These are phyloP conservation scores for Lithophane leautieri DNA, from an alignment of 2,888 invertebrate genomes.

Conservation along the genomic window DNA sequence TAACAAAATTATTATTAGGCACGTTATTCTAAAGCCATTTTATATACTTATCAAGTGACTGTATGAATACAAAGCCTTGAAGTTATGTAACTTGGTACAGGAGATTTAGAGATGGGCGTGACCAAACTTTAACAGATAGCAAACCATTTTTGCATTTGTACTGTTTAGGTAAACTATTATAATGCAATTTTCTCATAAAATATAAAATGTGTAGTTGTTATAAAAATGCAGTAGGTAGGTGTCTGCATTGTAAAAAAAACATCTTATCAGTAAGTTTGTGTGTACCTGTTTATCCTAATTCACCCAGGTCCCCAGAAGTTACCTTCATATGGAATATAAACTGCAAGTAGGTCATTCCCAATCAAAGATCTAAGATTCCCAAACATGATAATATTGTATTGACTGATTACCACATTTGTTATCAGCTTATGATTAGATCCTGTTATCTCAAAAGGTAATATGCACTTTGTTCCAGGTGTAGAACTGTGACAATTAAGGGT, in stretches of 20 bases:
- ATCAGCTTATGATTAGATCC: slow-evolving; percentile 12
- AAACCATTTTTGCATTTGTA: not conserved
- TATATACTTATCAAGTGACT: not conserved
- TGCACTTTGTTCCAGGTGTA: slow-evolving; percentile 26
- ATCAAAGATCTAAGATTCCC: not conserved
- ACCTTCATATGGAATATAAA: not conserved
- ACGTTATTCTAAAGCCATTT: not conserved
- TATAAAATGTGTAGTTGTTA: not conserved
- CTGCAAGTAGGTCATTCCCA: not conserved
- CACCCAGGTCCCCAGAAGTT: not conserved
- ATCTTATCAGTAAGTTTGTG: not conserved
- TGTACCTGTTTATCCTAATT: not conserved
- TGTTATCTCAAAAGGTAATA: not conserved
- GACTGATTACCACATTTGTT: not conserved
- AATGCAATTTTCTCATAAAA: no score
- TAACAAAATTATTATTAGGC: no score
- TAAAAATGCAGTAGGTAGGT: not conserved
- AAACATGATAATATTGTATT: not conserved
- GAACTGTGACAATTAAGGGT: slow-evolving; percentile 12
- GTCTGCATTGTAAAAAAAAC: not conserved
- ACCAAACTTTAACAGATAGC: not conserved
- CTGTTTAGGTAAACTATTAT: no score
- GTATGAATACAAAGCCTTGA: not conserved
- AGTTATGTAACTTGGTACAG: slow-evolving; percentile 11
- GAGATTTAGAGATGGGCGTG: not conserved